phyloP scores from a whole-genome alignment of 1,140 invertebrate species.

The Megalopta genalis region DNA sequence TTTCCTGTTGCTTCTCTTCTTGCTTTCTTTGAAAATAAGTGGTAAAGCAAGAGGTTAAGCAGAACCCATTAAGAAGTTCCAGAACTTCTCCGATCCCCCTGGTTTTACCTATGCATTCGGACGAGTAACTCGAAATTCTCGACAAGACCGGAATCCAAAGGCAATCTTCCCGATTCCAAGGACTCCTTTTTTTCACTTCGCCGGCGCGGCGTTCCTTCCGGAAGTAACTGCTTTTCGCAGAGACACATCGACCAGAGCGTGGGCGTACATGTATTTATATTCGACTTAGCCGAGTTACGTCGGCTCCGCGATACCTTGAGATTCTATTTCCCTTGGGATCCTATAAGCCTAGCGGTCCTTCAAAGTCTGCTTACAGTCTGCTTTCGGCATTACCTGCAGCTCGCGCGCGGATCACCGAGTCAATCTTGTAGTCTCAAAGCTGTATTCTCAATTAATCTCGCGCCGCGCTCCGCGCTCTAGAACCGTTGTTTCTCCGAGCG shows the following conservation, averaged over 20 bases:
- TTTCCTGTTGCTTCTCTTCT: too few relatives aligned
- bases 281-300: not conserved
- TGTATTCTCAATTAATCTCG: slow-evolving; percentile 31
- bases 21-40: too few relatives aligned
- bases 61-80: too few relatives aligned
- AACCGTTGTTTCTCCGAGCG: slow-evolving; percentile 13
- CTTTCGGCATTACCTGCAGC: slow-evolving; percentile 6
- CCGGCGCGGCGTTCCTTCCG: too few relatives aligned
- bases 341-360: slow-evolving; percentile 47
- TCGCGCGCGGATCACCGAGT: slow-evolving; percentile 19
- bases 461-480: not conserved
- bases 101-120: not conserved
- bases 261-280: not conserved
- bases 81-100: too few relatives aligned
- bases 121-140: not conserved
- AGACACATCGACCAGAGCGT: not conserved
- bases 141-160: not conserved
- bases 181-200: not conserved
- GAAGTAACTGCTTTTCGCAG: not conserved
- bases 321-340: slow-evolving; percentile 18
- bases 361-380: slow-evolving; percentile 32
- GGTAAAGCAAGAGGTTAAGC: too few relatives aligned
- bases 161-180: not conserved
- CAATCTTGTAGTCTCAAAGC: slow-evolving; percentile 20
- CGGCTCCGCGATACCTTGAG: not conserved